Evolutionary conservation across 1,140 invertebrate genomes (phyloP).

Genomic region (Drosophila pruinosa): DNA sequence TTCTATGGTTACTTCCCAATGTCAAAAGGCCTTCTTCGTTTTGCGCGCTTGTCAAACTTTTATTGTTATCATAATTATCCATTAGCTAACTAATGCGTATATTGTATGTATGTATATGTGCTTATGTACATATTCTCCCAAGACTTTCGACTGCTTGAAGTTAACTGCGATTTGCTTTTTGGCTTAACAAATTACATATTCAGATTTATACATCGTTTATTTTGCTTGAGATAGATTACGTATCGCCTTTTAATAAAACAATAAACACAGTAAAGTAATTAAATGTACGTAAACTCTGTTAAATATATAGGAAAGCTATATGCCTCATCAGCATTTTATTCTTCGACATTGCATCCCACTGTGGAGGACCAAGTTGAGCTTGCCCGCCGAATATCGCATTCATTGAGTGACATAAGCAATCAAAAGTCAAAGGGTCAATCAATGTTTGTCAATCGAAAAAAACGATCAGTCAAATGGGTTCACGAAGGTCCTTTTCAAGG

Average conservation of each 20-base stretch:
- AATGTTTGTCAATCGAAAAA: conserved; percentile 97
- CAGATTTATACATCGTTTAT: too few relatives aligned
- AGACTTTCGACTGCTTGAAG: too few relatives aligned
- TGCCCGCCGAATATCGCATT: conserved; percentile 94
- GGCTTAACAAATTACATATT: background rate
- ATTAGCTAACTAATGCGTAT: background rate
- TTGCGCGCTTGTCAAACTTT: background rate
- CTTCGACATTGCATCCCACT: conserved; percentile 93
- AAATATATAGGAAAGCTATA: conserved; percentile 91
- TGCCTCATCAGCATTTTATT: conserved; percentile 97
- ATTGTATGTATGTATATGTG: background rate
- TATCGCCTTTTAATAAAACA: conserved; percentile 61
- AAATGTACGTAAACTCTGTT: conserved; percentile 46
- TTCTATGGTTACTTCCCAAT: background rate
- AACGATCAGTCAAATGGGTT: conserved; percentile 96
- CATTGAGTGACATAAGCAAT: conserved; percentile 95
- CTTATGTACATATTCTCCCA: background rate
- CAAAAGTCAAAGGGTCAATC: conserved; percentile 95
- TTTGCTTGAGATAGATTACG: conserved; percentile 44
- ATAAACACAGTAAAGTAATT: conserved; percentile 42
- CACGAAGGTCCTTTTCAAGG: conserved; percentile 88
- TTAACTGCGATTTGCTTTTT: background rate
- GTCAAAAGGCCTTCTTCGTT: background rate
- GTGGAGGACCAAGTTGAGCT: conserved; percentile 97
- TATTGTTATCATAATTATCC: background rate